Evolutionary conservation across 2,888 invertebrate genomes (phyloP), one percentile per base, ranked within the genome.

Genomic region (Dolichopus griseipennis): DNA sequence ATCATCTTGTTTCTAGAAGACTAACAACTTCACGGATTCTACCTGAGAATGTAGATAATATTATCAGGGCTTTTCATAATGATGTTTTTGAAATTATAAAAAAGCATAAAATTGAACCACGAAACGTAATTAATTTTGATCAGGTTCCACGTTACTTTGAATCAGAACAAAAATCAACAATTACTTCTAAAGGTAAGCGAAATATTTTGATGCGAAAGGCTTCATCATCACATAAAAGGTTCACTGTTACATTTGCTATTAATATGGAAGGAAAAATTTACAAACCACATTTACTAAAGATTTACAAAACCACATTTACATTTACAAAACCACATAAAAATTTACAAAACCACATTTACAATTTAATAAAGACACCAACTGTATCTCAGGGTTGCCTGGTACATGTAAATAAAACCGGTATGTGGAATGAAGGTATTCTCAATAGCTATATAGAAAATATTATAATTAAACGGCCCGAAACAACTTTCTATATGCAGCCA

Each of bases 121-220:
- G 21, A 21, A 65, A 65, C 52, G 27, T 61, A 34, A 65, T 65
- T 52, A 65, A 65, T 65, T 52, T 65, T 65, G 65, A 52, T 65
- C 65, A 65, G 22, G 65, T 65, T 43, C 65, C 65, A 22, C 65
- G 65, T 65, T 65, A 65, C 52, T 65, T 65, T 65, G 52, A 65
- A 65, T 20, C 52, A 43, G 22, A 65, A 65, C 33, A 33, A 66
- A 66, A 66, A 61, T 66, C 66, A 61, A 37, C 66, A 66, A 66
- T 66, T 33, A 66, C 66, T 61, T 10, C 33, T 9, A 66, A 66
- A 66, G 66, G 66, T 34, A 61, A 33, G 34, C 61, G 61, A 33
- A 66, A 66, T 33, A 61, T 66, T 61, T 61, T 66, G 20, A 33
- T 66, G 61, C 66, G 66, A 15, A 66, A 66, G 15, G 66, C 66